Base-by-base conservation (phyloP, 2,888 invertebrate species). In the Temnothorax ravouxi region DNA sequence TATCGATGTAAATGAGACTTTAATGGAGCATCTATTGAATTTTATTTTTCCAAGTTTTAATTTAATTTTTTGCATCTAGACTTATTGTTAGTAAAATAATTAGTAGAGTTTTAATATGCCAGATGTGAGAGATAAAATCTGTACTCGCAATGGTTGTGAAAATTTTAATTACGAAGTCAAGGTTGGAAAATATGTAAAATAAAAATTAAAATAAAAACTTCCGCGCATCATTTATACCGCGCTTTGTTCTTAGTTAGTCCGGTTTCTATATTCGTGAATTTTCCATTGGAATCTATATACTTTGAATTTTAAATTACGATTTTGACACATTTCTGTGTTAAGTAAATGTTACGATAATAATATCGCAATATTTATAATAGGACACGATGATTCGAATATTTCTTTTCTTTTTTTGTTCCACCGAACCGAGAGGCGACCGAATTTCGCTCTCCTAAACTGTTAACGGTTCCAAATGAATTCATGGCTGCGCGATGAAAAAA, bases 391-490 rank as follows among this genome's bases (percentile, higher is more conserved):
- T 72, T 59, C 13, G 47, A 59, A 72, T 72, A 25, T 79, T 72
- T 47, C 44, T 59, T 47, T 15, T 52, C n/a, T 3, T 21, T 34
- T n/a, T 8, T 62, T n/a, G 15, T 29, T 21, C 34, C 29, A 25
- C 34, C 34, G 34, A 72, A 66, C 44, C 11, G 66, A 54, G 29
- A 67, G 3, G n/a, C 34, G 34, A 11, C 1, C 50, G 54, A 54
- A 47, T 79, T 71, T 71, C 9, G 0, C 52, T 34, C 3, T 6
- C 0, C 67, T 67, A 47, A 79, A 79, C 13, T 72, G 59, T 79
- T 79, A 59, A 47, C 72, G 18, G 21, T 44, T n/a, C n/a, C 47
- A 59, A 59, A 59, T 80, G 38, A 64, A 83, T 79, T 71, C 62
- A 54, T 47, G 62, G 41, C 41, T 25, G 69, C 38, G n/a, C 59